Base-by-base conservation (phyloP, 2,888 invertebrate genomes). In the Acanthoscelides obtectus region DNA sequence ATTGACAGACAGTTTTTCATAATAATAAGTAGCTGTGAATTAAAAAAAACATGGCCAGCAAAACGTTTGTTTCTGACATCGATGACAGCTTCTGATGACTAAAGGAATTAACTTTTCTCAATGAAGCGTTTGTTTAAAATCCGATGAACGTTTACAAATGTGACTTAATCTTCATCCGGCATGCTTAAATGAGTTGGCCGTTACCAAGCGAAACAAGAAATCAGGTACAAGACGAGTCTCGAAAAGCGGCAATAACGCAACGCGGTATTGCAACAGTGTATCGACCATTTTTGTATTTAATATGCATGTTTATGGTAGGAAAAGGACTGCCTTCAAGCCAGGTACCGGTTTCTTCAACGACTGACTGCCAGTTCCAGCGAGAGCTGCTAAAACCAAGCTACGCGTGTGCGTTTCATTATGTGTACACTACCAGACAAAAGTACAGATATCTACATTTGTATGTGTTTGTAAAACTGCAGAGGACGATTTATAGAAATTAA, bases 321-420 rank as follows among this genome's bases (percentile, higher is more conserved):
- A 68, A 68, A 68, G 68, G 68, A 68, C 63, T 68, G 68, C 68
- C 68, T 68, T 27, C 21, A 68, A 68, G 68, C 63, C 68, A 63
- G n/a, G 68, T 68, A 68, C 68, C 68, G 68, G 68, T 68, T 68
- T 63, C 63, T 45, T 45, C 45, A 12, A 12, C 45, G 45, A 45
- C 71, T 71, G 45, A 45, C 71, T 71, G 66, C 20, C 20, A 45
- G 45, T 45, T 45, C 45, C 5, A 45, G 45, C 17, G 45, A 45
- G 45, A 45, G 45, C 17, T 45, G 45, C 45, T 45, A 45, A 45
- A 45, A 45, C 12, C 8, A 17, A 45, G 45, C 5, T 45, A 45
- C 45, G 45, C 45, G 45, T 45, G 45, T 45, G 45, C 45, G 45
- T 45, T 45, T 45, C 45, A 45, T 45, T 45, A 45, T 45, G 12